Percentiles rank a stretch among this genome's conserved stretches.
These are phyloP conservation scores for Oncorhynchus tshawytscha DNA, from an alignment of 2,113 vertebrate genomes.

Conservation along the genomic window DNA sequence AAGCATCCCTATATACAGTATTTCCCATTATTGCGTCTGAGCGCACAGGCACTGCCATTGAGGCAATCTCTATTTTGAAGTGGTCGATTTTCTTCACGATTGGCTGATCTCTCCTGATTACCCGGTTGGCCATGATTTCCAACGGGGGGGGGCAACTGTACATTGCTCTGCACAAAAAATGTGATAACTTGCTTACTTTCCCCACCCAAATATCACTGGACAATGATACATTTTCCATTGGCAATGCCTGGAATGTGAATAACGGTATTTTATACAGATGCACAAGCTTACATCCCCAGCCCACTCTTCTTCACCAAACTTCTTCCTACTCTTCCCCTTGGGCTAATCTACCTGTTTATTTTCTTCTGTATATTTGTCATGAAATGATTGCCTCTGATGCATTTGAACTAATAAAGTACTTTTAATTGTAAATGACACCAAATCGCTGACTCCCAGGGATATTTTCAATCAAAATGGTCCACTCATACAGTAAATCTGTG, in stretches of 20 bases:
- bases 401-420: conserved; percentile 78
- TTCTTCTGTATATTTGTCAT: conserved; percentile 82
- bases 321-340: conserved; percentile 31
- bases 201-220: conserved; percentile 63
- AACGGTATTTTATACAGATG: conserved; percentile 73
- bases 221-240: conserved; percentile 76
- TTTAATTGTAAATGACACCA: conserved; percentile 70
- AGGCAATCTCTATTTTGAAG: too few relatives aligned
- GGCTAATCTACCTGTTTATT: conserved; percentile 53
- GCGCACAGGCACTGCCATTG: too few relatives aligned
- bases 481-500: not conserved
- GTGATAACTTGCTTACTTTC: conserved; percentile 59
- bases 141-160: conserved; percentile 52
- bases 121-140: too few relatives aligned
- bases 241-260: conserved; percentile 82
- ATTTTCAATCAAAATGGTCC: not conserved
- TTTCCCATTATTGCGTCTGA: too few relatives aligned
- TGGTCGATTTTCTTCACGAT: too few relatives aligned
- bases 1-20: too few relatives aligned
- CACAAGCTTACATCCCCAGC: conserved; percentile 71
- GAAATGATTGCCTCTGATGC: conserved; percentile 82
- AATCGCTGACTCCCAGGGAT: not conserved
- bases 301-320: conserved; percentile 49
- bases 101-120: too few relatives aligned
- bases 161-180: conserved; percentile 47